phyloP scores from a whole-genome alignment of 2,797 vertebrate species.

The Ceyx erithaca region DNA sequence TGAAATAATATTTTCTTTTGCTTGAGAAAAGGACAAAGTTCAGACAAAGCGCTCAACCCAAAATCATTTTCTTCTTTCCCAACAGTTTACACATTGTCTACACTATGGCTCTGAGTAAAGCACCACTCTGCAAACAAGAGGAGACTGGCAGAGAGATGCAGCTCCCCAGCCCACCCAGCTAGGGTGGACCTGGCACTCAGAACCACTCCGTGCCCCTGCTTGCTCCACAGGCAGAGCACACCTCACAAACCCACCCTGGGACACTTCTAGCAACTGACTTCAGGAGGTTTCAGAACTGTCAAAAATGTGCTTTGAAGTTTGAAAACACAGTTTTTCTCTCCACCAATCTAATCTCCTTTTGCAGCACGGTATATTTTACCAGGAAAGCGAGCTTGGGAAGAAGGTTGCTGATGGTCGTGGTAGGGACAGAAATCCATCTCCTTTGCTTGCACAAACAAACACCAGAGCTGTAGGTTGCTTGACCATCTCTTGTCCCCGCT shows the following conservation, averaged over 20 bases:
- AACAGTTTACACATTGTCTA: constrained; percentile 51
- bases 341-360: not conserved
- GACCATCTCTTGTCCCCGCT: not conserved
- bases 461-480: not conserved
- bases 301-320: not conserved
- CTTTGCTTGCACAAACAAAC: not conserved
- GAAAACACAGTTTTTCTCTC: not conserved
- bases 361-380: not conserved
- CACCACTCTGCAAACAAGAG: not conserved
- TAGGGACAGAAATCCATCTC: not conserved
- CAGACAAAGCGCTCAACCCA: constrained; percentile 77
- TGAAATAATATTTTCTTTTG: constrained; percentile 87
- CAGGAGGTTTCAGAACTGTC: not conserved
- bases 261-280: rapidly evolving
- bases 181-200: rapidly evolving
- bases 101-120: not conserved
- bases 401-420: not conserved
- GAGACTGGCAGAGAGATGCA: not conserved
- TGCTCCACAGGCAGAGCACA: not conserved
- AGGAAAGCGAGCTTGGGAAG: not conserved
- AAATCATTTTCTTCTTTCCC: constrained; percentile 71
- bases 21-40: constrained; percentile 85
- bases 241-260: rapidly evolving
- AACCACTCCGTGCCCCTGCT: rapidly evolving
- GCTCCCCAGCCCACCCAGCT: not conserved